These are phyloP conservation scores for Trissolcus basalis DNA, from an alignment of 1,140 invertebrate genomes.

Conservation along the genomic window DNA sequence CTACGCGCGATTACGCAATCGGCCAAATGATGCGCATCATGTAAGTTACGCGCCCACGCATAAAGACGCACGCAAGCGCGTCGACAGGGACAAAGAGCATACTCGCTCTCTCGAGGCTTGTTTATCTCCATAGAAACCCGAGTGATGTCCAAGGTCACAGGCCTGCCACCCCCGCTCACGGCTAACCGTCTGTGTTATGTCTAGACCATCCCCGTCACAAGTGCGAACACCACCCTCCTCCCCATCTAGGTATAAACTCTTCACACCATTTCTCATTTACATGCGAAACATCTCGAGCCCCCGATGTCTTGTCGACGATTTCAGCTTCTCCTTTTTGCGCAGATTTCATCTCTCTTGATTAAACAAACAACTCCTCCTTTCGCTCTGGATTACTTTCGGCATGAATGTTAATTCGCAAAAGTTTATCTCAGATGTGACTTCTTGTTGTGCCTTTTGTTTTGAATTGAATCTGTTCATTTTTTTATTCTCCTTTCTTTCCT, in stretches of 20 bases:
- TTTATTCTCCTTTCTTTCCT: too few species aligned
- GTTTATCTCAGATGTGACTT: too few species aligned
- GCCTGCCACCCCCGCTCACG: constrained; percentile 58
- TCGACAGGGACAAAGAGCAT: constrained; percentile 41
- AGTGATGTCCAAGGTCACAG: constrained; percentile 70
- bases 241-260: constrained; percentile 17
- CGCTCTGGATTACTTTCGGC: too few species aligned
- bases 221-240: constrained; percentile 42
- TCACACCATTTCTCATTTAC: constrained; percentile 39
- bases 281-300: too few species aligned
- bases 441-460: too few species aligned
- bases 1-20: constrained; percentile 58
- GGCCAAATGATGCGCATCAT: constrained; percentile 49
- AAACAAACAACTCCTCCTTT: too few species aligned
- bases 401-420: too few species aligned
- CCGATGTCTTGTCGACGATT: too few species aligned
- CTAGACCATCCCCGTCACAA: constrained; percentile 65
- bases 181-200: constrained; percentile 68
- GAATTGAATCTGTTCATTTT: too few species aligned
- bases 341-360: too few species aligned
- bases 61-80: constrained; percentile 59
- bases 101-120: constrained; percentile 58
- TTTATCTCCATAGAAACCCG: constrained; percentile 69
- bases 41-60: constrained; percentile 56
- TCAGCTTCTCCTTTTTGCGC: too few species aligned